phyloP scores from a whole-genome alignment of 37 sponge, comb jelly and placozoan genomes.

The Beroe ovata region DNA sequence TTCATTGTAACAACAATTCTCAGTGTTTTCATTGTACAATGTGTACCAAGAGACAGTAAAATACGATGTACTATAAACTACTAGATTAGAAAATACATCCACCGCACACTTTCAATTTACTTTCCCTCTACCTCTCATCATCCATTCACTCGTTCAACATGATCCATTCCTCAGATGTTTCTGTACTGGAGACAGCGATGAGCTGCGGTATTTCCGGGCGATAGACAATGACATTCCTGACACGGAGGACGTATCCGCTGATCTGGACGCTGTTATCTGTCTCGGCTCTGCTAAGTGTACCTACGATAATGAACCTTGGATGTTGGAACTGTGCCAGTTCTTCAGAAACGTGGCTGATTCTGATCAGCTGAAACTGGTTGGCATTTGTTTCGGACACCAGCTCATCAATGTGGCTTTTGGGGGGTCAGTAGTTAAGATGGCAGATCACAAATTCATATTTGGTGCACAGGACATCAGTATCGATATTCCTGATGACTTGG shows the following conservation, averaged over 20 bases:
- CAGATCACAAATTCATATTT: background rate
- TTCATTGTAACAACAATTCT: no score
- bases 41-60: no score
- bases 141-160: no score
- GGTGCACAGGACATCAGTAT: conserved; percentile 5
- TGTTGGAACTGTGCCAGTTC: conserved; percentile 21
- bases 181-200: background rate
- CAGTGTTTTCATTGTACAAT: no score
- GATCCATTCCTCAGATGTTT: conserved; percentile 62
- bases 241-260: background rate
- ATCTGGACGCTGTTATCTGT: conserved; percentile 19
- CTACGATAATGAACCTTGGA: conserved; percentile 34
- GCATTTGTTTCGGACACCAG: conserved; percentile 25
- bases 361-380: background rate
- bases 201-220: background rate
- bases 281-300: conserved; percentile 11
- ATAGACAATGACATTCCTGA: conserved; percentile 14
- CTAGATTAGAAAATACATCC: no score
- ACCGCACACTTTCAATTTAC: no score
- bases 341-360: background rate
- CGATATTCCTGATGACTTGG: conserved; percentile 13
- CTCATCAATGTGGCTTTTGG: conserved; percentile 27
- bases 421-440: background rate
- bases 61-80: no score
- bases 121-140: no score